Percentiles rank a stretch among this genome's conserved stretches.
Evolutionary conservation across 2,797 vertebrate genomes (phyloP).

Genomic region (Saxicola maurus): DNA sequence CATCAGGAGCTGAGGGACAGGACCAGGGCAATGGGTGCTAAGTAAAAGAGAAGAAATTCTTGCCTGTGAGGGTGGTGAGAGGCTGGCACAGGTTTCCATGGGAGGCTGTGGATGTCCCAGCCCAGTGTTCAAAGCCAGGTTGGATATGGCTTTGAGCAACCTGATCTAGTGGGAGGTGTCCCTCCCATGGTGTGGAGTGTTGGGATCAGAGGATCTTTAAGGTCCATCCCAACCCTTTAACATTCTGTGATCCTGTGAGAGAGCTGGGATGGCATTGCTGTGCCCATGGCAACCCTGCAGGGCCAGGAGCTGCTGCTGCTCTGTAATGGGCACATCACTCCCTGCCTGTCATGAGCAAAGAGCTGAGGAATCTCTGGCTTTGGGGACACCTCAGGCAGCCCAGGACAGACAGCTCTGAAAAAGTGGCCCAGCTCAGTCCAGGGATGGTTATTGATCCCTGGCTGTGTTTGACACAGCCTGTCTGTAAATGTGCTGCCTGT

Average conservation of each 20-base stretch:
- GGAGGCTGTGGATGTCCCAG: not conserved
- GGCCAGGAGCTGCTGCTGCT: not conserved
- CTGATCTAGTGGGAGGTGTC: not conserved
- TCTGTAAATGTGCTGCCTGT: not conserved
- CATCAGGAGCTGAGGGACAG: not conserved
- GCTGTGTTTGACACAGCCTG: not conserved
- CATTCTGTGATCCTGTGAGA: not conserved
- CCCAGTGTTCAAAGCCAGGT: not conserved
- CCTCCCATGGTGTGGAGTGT: fast-evolving
- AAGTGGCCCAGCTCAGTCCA: not conserved
- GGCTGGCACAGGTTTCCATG: not conserved
- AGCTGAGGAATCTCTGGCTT: not conserved
- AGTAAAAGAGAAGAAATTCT: not conserved
- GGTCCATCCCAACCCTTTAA: not conserved
- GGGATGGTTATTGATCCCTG: not conserved
- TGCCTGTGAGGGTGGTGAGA: not conserved
- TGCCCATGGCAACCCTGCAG: not conserved
- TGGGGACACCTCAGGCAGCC: not conserved
- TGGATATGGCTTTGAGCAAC: not conserved
- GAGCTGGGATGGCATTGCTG: fast-evolving
- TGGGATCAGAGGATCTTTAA: not conserved
- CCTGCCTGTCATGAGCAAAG: not conserved
- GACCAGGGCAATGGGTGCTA: not conserved
- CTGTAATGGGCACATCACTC: not conserved
- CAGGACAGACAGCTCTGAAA: not conserved